Evolutionary conservation across 2,888 invertebrate genomes (phyloP), one percentile per base, ranked within the genome.

Genomic region (Agrotis exclamationis): DNA sequence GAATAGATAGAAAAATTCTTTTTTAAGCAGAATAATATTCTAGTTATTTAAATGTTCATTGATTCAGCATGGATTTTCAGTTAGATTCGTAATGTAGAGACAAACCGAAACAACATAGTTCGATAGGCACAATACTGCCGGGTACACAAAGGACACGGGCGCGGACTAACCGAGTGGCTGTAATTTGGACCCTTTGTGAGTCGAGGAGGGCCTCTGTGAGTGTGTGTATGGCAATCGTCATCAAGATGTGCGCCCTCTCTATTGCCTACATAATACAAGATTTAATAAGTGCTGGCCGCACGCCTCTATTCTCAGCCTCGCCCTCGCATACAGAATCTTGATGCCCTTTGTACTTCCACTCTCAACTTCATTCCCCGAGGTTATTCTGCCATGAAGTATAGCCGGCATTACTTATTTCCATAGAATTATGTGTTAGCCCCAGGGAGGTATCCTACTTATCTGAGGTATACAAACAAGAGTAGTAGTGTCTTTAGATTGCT

Each of bases 121-220:
- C 86, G 88, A 89, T 91, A 89, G 90, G 87, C 86, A 88, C 86
- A 88, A 87, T 88, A 86, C 85, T 82, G 77, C 72, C 75, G 63
- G 77, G 84, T 81, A 84, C 90, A 92, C 90, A 92, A 91, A 91
- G 89, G 86, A 80, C 77, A 83, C 79, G 83, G 86, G 79, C 71
- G 80, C 82, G 87, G 82, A 79, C 85, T 87, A 82, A 85, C 86
- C 84, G 85, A 89, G 88, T 89, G 86, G 85, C 84, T 87, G 88
- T 91, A 91, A 93, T 92, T 91, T 89, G 84, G 89, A 80, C 86
- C 90, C 92, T 93, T 93, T 93, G 91, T 92, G 88, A 83, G 85
- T 63, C 75, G 82, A 87, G 83, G 76, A 70, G 79, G 82, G 66
- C 69, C 44, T 64, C 48, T 54, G 54, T 14, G 73, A 79, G 76